Evolutionary conservation across 2,888 invertebrate genomes (phyloP), one percentile per base, ranked within the genome.

Genomic region (Gymnoscelis rufifasciata): DNA sequence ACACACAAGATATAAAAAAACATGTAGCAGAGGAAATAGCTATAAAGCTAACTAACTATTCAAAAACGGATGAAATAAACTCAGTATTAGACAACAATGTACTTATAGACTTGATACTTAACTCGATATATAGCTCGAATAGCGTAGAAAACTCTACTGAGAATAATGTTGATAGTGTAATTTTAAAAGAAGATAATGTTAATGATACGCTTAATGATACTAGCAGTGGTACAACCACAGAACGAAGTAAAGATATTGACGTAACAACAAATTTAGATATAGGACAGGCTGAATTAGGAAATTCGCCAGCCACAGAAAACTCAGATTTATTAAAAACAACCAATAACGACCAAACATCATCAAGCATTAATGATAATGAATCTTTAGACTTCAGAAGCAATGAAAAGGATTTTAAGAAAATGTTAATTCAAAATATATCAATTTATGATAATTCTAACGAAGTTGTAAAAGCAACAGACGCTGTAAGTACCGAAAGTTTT

Each of bases 1-100:
- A 76, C 26, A 66, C 72, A 0, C 62, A 74, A 56, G 68, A 71
- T 26, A 71, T 74, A 37, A 57, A 66, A 44, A 56, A 68, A 33
- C 60, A 70, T 40, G 71, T 78, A 4, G 68, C 75, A 13, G 60
- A 73, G 46, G 71, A 78, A 49, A 50, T 76, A 0, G 60, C 54
- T 29, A 62, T 59, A 38, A 65, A 60, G n/a, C 30, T 47, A 19
- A 35, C 27, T 3, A 45, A 43, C 38, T 49, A 50, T 43, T 29
- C 26, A 2, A 41, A 29, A 33, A 31, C 39, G 30, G 43, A 39
- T 23, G 38, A 49, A 37, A 57, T 36, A 7, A 19, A 38, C 37
- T 51, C 35, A 52, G 51, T 46, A 49, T 46, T 38, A 43, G 46
- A 56, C 24, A 62, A 62, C 35, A 69, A 54, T 59, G 35, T 60